A percentile compares a stretch with the other conserved stretches of the same genome.
Conservation (phyloP, 2,888 invertebrate species). For the Anagyrus pseudococci region DNA sequence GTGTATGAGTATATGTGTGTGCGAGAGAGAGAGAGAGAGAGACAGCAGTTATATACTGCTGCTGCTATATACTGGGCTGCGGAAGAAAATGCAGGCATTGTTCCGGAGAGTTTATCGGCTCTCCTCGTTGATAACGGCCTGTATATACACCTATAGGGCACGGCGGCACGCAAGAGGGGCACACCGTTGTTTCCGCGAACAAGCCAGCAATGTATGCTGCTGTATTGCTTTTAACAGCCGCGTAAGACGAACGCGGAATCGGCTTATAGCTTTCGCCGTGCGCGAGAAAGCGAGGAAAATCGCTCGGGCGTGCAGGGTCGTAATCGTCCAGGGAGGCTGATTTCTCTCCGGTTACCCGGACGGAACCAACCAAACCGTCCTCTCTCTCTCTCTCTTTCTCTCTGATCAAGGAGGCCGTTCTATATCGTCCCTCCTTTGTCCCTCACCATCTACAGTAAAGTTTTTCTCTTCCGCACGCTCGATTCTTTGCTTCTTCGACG, state of each 20-base stretch:
- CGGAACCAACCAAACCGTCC: not conserved
- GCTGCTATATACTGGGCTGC: no score
- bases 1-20: not conserved
- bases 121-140: constrained; percentile 11
- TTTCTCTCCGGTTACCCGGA: not conserved
- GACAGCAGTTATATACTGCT: no score
- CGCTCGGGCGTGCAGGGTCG: not conserved
- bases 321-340: constrained; percentile 8
- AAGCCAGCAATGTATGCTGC: not conserved
- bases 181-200: not conserved
- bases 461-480: not conserved
- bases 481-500: constrained; percentile 16
- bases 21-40: no score
- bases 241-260: not conserved
- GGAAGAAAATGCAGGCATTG: no score
- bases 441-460: no score
- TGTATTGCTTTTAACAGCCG: not conserved
- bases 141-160: not conserved
- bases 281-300: constrained; percentile 34
- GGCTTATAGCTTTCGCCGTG: not conserved
- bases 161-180: not conserved
- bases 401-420: not conserved
- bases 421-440: constrained; percentile 2
- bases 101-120: no score
- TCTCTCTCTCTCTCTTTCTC: constrained; percentile 8